Evolutionary conservation across 2,888 invertebrate species (phyloP).

Genomic region (Xanthia icteritia): DNA sequence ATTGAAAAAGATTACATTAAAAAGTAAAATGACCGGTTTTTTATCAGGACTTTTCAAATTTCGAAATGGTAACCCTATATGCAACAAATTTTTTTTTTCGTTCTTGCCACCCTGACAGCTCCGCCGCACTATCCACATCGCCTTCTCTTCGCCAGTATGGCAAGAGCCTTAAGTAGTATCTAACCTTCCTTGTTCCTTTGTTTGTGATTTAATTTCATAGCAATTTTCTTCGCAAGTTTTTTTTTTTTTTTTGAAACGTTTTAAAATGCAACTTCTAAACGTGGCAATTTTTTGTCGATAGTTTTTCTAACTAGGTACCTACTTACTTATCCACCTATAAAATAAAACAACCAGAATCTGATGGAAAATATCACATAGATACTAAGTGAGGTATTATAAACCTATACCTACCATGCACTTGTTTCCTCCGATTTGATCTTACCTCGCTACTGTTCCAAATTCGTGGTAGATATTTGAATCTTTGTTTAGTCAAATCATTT

Average conservation of each 20-base stretch:
- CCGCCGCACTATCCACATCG: background rate
- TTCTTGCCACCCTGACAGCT: no score
- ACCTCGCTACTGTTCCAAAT: background rate
- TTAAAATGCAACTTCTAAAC: background rate
- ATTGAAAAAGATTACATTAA: background rate
- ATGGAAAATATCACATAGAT: background rate
- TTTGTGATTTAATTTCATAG: background rate
- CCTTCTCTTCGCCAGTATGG: background rate
- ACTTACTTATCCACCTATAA: background rate
- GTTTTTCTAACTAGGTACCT: background rate
- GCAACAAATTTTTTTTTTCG: background rate
- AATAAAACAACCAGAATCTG: background rate
- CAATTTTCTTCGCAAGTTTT: background rate
- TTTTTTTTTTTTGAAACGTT: background rate
- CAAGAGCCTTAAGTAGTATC: background rate
- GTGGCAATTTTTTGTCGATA: background rate
- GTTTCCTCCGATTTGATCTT: constrained; percentile 14
- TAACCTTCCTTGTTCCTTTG: no score
- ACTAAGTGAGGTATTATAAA: background rate
- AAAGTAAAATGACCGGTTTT: background rate
- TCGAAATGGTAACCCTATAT: no score
- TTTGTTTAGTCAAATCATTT: background rate
- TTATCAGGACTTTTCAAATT: background rate
- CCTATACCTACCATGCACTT: background rate
- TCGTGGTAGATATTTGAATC: constrained; percentile 6